Evolutionary conservation across 2,888 invertebrate genomes (phyloP), one percentile per base, ranked within the genome.

Genomic region (Drosophila mimetica): DNA sequence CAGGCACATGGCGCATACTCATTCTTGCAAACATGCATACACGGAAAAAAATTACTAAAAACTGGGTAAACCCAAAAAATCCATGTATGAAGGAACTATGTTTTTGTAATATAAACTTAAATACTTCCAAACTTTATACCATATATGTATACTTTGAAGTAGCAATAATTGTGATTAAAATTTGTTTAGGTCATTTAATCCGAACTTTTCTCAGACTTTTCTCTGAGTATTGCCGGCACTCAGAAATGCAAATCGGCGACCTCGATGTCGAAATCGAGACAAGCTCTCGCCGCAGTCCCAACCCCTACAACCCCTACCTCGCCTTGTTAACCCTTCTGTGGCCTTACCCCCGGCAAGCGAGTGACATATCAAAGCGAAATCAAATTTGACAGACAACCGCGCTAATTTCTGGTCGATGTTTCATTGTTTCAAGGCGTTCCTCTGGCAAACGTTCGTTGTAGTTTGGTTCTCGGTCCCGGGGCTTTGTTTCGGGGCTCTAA

Each of bases 381-480:
- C 90, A 86, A 91, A 90, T 90, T 91, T 91, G 91, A 91, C 91
- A 91, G 91, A 91, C 91, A 91, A 91, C 89, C 91, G 90, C 91
- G 91, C 91, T 91, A 91, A 91, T 91, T 91, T 89, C 86, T 88
- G 89, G 72, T 75, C 76, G 80, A 85, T 83, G 83, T 89, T 87
- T 75, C 77, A 76, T 86, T 83, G 75, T 88, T 89, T 77, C 75
- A 85, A 88, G 86, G 86, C 86, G 86, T 86, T 86, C 77, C 72
- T 66, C 66, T 52, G 53, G 66, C 25, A 37, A 39, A 47, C 51
- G 64, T 47, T 79, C 59, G 86, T 55, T 28, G 22, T 14, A 46
- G 59, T 39, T 51, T 28, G 16, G 22, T 48, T 53, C 46, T 34
- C 18, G 20, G 16, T n/a, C n/a, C 18, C 16, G 30, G 16, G 28